Percentiles rank a stretch among this genome's conserved stretches.
phyloP scores from a whole-genome alignment of 2,113 vertebrate genomes.

The Chlorocebus sabaeus region DNA sequence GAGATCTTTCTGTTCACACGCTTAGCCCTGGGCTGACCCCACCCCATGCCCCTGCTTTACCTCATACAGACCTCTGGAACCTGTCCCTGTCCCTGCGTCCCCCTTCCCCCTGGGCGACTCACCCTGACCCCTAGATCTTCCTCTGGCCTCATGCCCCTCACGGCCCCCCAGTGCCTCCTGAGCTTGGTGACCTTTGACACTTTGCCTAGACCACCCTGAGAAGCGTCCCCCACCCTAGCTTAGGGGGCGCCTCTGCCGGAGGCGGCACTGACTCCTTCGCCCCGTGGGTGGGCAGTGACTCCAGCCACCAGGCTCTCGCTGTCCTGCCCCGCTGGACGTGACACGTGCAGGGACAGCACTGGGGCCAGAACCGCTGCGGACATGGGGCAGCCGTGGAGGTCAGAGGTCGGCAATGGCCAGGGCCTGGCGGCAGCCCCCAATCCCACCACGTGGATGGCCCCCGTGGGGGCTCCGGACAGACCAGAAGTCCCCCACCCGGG shows the following conservation, averaged over 20 bases:
- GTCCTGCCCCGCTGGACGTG: neutral
- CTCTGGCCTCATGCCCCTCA: neutral
- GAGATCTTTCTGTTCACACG: neutral
- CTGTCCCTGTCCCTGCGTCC: neutral
- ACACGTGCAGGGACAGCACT: neutral
- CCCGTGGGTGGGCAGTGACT: neutral
- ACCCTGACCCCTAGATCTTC: neutral
- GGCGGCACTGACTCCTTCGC: neutral
- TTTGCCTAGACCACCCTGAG: neutral
- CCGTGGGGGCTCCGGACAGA: neutral
- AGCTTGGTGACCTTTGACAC: neutral
- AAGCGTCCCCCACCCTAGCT: neutral
- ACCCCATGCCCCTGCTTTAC: rapidly evolving
- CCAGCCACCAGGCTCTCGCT: neutral
- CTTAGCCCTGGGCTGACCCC: neutral
- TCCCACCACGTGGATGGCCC: neutral
- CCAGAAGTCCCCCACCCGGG: neutral
- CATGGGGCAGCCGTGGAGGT: neutral
- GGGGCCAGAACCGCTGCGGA: neutral
- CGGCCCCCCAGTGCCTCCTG: neutral
- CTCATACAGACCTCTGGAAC: neutral
- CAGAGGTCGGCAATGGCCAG: neutral
- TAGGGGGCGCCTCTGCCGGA: neutral
- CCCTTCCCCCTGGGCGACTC: neutral
- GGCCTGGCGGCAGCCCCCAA: neutral